A percentile compares a stretch with the other conserved stretches of the same genome.
Evolutionary conservation across 2,888 invertebrate genomes (phyloP).

Genomic region (Esperia sulphurella): DNA sequence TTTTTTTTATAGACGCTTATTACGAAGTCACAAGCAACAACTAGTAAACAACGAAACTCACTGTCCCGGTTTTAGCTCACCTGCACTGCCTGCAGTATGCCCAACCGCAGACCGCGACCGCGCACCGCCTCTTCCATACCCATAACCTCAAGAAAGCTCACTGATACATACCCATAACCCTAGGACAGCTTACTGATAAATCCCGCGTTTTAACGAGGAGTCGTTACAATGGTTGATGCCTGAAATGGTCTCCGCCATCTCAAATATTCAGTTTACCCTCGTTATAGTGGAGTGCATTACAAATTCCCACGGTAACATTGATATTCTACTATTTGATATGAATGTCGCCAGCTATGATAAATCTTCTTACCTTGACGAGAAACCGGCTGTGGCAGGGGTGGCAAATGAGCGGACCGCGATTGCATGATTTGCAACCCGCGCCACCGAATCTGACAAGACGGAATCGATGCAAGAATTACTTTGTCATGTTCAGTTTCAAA

Average conservation of each 20-base stretch:
- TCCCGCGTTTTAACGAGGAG: slow-evolving; percentile 1
- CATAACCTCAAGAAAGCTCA: too few relatives aligned
- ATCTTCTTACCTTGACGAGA: neutral
- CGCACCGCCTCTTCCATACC: neutral
- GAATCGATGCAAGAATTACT: too few relatives aligned
- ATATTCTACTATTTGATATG: neutral
- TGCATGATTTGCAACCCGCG: too few relatives aligned
- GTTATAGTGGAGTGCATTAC: slow-evolving; percentile 12
- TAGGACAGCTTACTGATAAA: neutral
- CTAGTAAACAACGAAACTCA: too few relatives aligned
- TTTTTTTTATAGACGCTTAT: too few relatives aligned
- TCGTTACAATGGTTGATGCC: slow-evolving; percentile 1
- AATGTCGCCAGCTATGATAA: neutral
- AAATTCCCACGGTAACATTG: slow-evolving; percentile 8
- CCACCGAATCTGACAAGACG: too few relatives aligned
- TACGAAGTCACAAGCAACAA: too few relatives aligned
- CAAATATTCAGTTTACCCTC: slow-evolving; percentile 12
- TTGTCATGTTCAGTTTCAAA: too few relatives aligned
- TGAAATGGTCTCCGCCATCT: slow-evolving; percentile 2
- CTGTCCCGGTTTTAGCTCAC: too few relatives aligned
- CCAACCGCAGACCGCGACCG: neutral
- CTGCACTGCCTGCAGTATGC: too few relatives aligned
- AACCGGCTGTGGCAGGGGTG: neutral
- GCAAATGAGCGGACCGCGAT: too few relatives aligned
- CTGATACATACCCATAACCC: neutral